Percentiles rank a stretch among this genome's conserved stretches.
Conservation (phyloP, 2,888 invertebrate species). For the Oegoconia quadripuncta region DNA sequence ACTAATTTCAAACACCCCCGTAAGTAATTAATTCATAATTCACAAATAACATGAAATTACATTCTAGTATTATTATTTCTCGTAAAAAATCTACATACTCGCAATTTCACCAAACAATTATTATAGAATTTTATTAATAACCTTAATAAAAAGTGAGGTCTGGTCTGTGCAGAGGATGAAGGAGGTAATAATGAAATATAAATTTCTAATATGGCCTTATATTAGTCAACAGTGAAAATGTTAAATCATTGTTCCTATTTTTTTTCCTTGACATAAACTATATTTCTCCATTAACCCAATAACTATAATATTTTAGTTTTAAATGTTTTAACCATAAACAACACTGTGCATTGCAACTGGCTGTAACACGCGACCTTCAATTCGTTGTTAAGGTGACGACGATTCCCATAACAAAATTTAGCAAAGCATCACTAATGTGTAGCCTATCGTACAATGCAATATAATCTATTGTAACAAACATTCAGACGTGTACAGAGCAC, state of each 20-base stretch:
- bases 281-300: conserved; percentile 15
- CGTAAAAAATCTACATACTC: conserved; percentile 16
- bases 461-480: no score
- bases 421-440: no score
- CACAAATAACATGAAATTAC: conserved; percentile 16
- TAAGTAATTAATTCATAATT: neutral
- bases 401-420: no score
- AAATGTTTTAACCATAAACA: no score
- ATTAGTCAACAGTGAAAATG: conserved; percentile 1
- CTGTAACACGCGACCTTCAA: no score
- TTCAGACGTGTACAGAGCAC: no score
- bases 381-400: no score
- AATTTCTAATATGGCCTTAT: conserved; percentile 16
- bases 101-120: neutral
- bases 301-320: no score
- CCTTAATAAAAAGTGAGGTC: conserved; percentile 43
- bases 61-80: conserved; percentile 18
- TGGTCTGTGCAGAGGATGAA: conserved; percentile 25
- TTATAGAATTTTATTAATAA: neutral
- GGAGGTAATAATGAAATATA: conserved; percentile 19
- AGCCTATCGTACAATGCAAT: no score
- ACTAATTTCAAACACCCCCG: conserved; percentile 13
- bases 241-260: neutral
- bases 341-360: no score
- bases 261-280: neutral